Base-by-base conservation (phyloP, 2,888 invertebrate species). In the Lysandra coridon region DNA sequence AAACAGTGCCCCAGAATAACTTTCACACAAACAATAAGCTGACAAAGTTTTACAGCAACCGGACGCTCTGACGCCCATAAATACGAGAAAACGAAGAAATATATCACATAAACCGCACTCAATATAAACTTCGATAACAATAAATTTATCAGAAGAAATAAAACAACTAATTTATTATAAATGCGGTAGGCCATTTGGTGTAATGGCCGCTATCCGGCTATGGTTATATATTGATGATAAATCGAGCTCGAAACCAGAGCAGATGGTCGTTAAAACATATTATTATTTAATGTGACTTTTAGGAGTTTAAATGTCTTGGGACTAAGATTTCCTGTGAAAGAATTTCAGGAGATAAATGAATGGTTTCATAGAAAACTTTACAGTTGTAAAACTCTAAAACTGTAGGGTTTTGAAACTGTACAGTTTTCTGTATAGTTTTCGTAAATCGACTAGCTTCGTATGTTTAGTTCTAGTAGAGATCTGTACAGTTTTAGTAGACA, bases 91-190 rank as follows among this genome's bases (percentile, higher is more conserved):
- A 69, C 69, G 69, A 37, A 69, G 33, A 33, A 69, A 69, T 69
- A 37, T 69, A 69, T 69, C 69, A 69, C 69, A 69, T 69, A 44
- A 74, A 44, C 74, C 74, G 74, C 44, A 74, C 44, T 74, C 74
- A 74, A 40, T 44, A 74, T 74, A 74, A 44, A 74, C 44, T 74
- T 74, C 74, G 44, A 44, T 74, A 74, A 74, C 44, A 74, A 74
- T 74, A 74, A 74, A 74, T 69, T 69, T 69, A 74, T 44, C 74
- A 23, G 10, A 40, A 44, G 44, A 74, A 74, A 74, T 74, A 74
- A 74, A 74, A 74, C 74, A 74, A 74, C 74, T 74, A 74, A 74
- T 74, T 44, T 44, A 44, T 74, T 44, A 44, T 74, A 74, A 74
- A 74, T 74, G 74, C 74, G 74, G 74, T 74, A 44, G 74, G 74